Evolutionary conservation across 2,113 vertebrate genomes (phyloP), one percentile per base, ranked within the genome.

Genomic region (Macroglossus sobrinus): DNA sequence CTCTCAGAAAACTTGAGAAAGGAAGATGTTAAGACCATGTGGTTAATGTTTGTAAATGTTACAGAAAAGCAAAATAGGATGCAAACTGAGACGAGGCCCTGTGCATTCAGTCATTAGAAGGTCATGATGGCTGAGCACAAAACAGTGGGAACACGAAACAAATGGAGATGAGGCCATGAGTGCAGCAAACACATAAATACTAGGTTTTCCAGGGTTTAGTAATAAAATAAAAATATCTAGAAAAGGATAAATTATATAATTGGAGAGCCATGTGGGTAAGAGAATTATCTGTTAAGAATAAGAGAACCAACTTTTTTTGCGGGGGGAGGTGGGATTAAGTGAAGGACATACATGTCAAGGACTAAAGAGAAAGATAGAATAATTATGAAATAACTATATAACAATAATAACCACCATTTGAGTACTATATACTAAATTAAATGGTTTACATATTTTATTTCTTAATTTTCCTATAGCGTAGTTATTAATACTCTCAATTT

Each of bases 21-120:
- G 1, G 43, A 35, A 0, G 1, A 59, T 45, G 47, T 81, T 19
- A 71, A 85, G 69, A 80, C 33, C 38, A 11, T 1, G 5, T 74
- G 26, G 4, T 40, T 40, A 47, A 1, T 50, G 53, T 4, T 72
- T 69, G 10, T 21, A n/a, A 33, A 61, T 74, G 13, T 68, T 59
- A 78, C n/a, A 61, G 11, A 50, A 76, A 50, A 9, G 33, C 7
- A 30, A 90, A 92, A 33, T 13, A 2, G 7, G 38, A 33, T 38
- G 4, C 57, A 22, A 81, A 57, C 33, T 7, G 19, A 75, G 19
- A 85, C 79, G 19, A 40, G 6, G 21, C 24, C 22, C 19, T 38
- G 13, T 76, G 38, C 94, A 33, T 50, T 82, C 50, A 89, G 40
- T 78, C n/a, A 68, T 80, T 89, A 59, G 33, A 71, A 85, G 57